These are phyloP conservation scores for Falco columbarius DNA, from an alignment of 2,797 vertebrate species.

Conservation along the genomic window DNA sequence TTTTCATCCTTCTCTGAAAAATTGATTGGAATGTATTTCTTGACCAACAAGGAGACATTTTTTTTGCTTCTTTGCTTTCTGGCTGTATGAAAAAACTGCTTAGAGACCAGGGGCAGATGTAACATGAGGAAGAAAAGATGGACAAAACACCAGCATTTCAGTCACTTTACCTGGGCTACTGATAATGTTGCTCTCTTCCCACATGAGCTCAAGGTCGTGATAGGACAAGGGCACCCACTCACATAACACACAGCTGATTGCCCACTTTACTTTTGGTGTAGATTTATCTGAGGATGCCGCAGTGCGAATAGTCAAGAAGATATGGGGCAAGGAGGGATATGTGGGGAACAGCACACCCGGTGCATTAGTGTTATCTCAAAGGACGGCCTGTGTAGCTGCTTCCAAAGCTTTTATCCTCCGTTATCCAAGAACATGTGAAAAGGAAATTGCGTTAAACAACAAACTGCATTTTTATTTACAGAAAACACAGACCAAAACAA, in stretches of 20 bases:
- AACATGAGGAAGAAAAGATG: background rate
- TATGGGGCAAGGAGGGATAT: background rate
- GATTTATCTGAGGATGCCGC: background rate
- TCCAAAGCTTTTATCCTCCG: background rate
- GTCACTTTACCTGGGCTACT: background rate
- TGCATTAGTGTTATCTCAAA: background rate
- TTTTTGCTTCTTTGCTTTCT: background rate
- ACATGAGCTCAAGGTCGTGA: background rate
- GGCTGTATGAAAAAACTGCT: background rate
- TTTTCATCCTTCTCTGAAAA: background rate
- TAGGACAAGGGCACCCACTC: background rate
- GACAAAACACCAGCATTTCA: background rate
- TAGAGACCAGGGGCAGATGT: background rate
- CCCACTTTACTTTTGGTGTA: background rate
- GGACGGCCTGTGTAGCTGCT: background rate
- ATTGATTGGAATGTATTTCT: background rate
- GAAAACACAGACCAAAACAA: conserved; percentile 52
- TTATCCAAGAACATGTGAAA: background rate
- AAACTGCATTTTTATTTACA: conserved; percentile 51
- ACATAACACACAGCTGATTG: background rate
- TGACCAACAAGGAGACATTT: background rate
- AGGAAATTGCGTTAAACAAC: conserved; percentile 32
- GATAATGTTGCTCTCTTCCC: background rate
- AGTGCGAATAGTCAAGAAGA: background rate
- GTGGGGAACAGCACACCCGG: background rate